Evolutionary conservation across 2,113 vertebrate species (phyloP), one percentile per base, ranked within the genome.

Genomic region (Ceyx cyanopectus): DNA sequence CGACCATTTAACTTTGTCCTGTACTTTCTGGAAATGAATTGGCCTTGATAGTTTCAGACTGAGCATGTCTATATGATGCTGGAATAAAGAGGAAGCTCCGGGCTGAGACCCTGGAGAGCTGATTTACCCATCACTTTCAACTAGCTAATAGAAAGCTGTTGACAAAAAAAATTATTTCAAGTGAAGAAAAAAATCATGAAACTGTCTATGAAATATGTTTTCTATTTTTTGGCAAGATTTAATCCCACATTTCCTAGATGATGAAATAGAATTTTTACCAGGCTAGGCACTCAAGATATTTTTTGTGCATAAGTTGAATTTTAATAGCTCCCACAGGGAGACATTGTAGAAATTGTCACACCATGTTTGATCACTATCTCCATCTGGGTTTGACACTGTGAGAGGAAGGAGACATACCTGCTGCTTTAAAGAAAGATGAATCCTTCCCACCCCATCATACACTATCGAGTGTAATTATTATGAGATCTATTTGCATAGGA

Each of bases 261-360:
- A 74, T 74, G 60, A 46, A 30, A 68, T 41, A 54, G 5, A 40
- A 41, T 66, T 92, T 89, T 93, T 89, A 67, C 58, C 37, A 77
- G 17, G 13, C 29, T 81, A 93, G 61, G 48, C 29, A 81, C 23
- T 90, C 29, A 65, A 65, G 53, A 32, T 9, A 26, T 67, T 81
- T 65, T 89, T 86, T 86, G 17, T 85, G 21, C 51, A 19, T 85
- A 90, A 90, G 20, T 41, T 85, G 78, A 89, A 84, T 89, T 92
- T 89, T 93, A 96, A 94, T 89, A 87, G 50, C 54, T 95, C 70
- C 78, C 86, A 95, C 23, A 87, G 88, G 80, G 85, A 93, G 62
- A 60, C 10, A 51, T 23, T 76, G 51, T 0, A 0, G 54, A 88
- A 93, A 84, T 73, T 78, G 81, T 90, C 85, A 78, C 45, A 79